phyloP scores from a whole-genome alignment of 1,140 invertebrate genomes.

The Diploscapter pachys region DNA sequence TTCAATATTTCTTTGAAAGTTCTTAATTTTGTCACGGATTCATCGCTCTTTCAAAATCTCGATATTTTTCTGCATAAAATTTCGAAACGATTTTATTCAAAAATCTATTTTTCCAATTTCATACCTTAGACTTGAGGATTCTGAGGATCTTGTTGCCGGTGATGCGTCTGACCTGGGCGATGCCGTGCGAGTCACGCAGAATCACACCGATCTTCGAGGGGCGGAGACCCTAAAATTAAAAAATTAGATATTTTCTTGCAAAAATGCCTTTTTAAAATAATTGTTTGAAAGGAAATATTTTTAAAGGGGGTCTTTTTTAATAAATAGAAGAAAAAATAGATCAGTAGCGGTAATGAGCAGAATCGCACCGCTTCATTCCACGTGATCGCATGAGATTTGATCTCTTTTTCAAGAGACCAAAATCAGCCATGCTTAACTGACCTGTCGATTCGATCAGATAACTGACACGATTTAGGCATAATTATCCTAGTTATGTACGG shows the following conservation, averaged over 20 bases:
- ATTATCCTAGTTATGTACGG: too few species aligned
- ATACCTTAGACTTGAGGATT: constrained; percentile 77
- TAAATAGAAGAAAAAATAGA: not conserved
- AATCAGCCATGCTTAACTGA: too few species aligned
- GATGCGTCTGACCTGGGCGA: constrained; percentile 94
- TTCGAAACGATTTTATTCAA: not conserved
- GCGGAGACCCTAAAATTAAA: constrained; percentile 72
- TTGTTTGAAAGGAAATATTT: constrained; percentile 6
- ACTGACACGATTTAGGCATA: too few species aligned
- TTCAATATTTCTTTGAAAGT: constrained; percentile 10
- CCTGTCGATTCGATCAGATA: too few species aligned
- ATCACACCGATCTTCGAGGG: constrained; percentile 99
- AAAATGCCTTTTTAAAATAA: constrained; percentile 6
- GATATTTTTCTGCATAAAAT: constrained; percentile 7
- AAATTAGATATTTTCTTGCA: not conserved
- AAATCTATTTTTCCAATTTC: not conserved
- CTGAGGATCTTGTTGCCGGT: constrained; percentile 96
- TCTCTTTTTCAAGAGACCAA: too few species aligned
- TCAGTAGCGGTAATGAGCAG: constrained; percentile 12
- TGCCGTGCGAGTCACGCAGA: constrained; percentile 95
- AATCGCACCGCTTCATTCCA: constrained; percentile 17
- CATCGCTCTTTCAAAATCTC: constrained; percentile 20
- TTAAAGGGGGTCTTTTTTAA: not conserved
- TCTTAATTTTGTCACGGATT: not conserved
- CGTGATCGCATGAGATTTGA: too few species aligned